A percentile compares a stretch with the other conserved stretches of the same genome.
Conservation (phyloP, 23 tunicate genomes). For the Ascidia mentula region DNA sequence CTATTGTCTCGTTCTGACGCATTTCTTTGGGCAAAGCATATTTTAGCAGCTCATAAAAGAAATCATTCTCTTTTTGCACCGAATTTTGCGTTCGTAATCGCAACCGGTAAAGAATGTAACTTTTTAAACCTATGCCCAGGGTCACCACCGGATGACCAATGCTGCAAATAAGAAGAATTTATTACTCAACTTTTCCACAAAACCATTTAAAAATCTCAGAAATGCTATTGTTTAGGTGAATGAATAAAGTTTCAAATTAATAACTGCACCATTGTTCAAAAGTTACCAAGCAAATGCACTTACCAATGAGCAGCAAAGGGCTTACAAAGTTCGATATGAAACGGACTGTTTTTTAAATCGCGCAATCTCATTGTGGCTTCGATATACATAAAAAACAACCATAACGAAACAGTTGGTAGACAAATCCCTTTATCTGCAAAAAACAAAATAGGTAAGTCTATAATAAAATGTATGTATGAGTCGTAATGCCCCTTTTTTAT, state of each 20-base stretch:
- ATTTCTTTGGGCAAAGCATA: slow-evolving; percentile 63
- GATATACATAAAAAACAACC: slow-evolving; percentile 78
- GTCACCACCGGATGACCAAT: slow-evolving; percentile 88
- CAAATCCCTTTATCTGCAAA: slow-evolving; percentile 79
- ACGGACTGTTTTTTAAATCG: slow-evolving; percentile 59
- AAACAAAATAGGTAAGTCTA: not conserved
- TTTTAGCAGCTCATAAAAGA: slow-evolving; percentile 62
- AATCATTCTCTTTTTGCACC: slow-evolving; percentile 72
- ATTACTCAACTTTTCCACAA: too few species aligned
- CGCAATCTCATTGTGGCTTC: slow-evolving; percentile 60
- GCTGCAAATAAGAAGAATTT: slow-evolving; percentile 49
- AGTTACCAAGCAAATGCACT: slow-evolving; percentile 6
- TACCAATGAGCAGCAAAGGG: slow-evolving; percentile 96
- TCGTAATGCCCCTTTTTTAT: too few species aligned
- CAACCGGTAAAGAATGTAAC: slow-evolving; percentile 67
- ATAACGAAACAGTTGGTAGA: slow-evolving; percentile 70
- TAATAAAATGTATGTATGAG: too few species aligned
- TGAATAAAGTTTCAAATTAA: too few species aligned
- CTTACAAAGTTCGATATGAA: slow-evolving; percentile 68
- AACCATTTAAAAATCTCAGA: too few species aligned
- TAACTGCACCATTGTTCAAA: too few species aligned
- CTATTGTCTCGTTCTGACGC: slow-evolving; percentile 39
- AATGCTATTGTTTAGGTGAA: too few species aligned
- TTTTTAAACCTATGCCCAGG: slow-evolving; percentile 78
- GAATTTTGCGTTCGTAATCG: slow-evolving; percentile 55